A percentile compares a stretch with the other conserved stretches of the same genome.
phyloP scores from a whole-genome alignment of 2,888 invertebrate species.

The Chamaedrilus cognettii region DNA sequence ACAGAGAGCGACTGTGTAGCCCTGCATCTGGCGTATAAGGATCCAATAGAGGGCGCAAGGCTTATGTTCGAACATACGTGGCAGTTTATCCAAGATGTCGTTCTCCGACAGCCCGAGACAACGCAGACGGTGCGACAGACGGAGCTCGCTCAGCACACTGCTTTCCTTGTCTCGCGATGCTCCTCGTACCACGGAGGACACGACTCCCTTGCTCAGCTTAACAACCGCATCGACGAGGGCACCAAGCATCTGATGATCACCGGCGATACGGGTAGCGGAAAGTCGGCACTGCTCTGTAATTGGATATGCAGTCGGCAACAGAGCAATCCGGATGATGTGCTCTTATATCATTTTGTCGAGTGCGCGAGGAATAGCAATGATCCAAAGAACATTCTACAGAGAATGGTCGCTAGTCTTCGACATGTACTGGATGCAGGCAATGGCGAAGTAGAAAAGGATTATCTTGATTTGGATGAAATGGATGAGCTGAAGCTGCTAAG shows the following conservation, averaged over 20 bases:
- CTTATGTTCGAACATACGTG: slow-evolving; percentile 50
- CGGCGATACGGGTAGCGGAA: slow-evolving; percentile 48
- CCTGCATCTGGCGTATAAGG: slow-evolving; percentile 1
- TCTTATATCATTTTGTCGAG: slow-evolving; percentile 48
- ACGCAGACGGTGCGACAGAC: not conserved
- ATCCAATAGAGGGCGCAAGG: slow-evolving; percentile 41
- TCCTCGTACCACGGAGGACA: slow-evolving; percentile 12
- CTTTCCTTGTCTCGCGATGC: not conserved
- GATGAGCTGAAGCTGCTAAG: not conserved
- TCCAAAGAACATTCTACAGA: slow-evolving; percentile 8
- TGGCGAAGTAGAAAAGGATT: not conserved
- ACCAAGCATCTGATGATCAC: slow-evolving; percentile 39
- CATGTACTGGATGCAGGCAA: not conserved
- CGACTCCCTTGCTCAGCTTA: slow-evolving; percentile 3
- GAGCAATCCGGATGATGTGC: slow-evolving; percentile 23
- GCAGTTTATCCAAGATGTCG: slow-evolving; percentile 35
- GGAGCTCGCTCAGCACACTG: slow-evolving; percentile 3
- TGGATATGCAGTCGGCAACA: slow-evolving; percentile 37
- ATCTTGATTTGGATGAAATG: not conserved
- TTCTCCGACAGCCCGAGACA: slow-evolving; percentile 3
- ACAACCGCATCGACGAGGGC: not conserved
- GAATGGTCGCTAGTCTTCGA: slow-evolving; percentile 2
- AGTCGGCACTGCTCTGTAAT: slow-evolving; percentile 47
- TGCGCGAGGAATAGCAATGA: slow-evolving; percentile 10
- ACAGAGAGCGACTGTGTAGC: slow-evolving; percentile 33